Evolutionary conservation across 2,113 vertebrate genomes (phyloP).

Genomic region (Geococcyx californianus): DNA sequence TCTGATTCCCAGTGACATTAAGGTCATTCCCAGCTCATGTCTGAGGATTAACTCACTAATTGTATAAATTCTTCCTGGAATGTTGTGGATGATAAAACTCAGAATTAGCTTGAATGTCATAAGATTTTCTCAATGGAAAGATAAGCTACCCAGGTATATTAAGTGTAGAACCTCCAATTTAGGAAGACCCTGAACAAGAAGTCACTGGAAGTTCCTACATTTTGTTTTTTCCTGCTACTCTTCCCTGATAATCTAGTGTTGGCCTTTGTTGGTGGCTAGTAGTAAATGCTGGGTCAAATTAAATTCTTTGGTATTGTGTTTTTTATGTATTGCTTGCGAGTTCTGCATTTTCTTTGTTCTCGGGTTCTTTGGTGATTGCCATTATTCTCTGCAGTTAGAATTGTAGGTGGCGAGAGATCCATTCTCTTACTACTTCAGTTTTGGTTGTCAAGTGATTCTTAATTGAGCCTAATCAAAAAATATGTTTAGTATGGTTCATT

Average conservation of each 20-base stretch:
- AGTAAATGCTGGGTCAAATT: neutral
- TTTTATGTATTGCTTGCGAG: neutral
- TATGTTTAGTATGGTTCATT: neutral
- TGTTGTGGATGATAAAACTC: neutral
- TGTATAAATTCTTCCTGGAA: neutral
- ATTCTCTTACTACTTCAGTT: neutral
- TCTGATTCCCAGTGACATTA: neutral
- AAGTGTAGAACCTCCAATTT: neutral
- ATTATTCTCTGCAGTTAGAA: neutral
- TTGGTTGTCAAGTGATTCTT: neutral
- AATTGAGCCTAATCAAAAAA: neutral
- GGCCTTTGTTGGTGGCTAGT: neutral
- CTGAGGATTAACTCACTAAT: neutral
- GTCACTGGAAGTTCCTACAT: neutral
- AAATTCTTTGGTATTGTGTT: neutral
- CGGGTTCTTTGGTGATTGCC: neutral
- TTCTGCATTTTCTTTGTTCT: neutral
- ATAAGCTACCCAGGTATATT: neutral
- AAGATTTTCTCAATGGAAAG: neutral
- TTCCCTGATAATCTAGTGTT: neutral
- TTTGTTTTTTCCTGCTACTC: neutral
- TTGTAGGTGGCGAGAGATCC: neutral
- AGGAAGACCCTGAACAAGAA: neutral
- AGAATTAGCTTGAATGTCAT: neutral
- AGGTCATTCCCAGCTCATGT: neutral